Percentiles rank a stretch among this genome's conserved stretches.
Evolutionary conservation across 1,140 invertebrate genomes (phyloP).

Genomic region (Drosophila guanche): DNA sequence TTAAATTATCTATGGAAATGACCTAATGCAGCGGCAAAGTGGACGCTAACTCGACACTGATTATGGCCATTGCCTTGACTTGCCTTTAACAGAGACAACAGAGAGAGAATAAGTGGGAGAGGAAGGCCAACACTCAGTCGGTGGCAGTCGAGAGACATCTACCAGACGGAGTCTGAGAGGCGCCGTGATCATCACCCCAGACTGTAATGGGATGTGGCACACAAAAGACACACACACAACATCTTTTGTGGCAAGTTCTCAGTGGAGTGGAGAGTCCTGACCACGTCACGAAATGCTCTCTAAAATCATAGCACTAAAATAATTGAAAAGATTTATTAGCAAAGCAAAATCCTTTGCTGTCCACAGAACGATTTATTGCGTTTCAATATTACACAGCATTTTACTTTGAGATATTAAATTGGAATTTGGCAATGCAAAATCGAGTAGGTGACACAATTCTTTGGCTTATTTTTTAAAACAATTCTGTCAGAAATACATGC

Average conservation of each 20-base stretch:
- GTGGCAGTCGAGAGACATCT: slow-evolving; percentile 9
- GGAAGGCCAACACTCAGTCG: too few species aligned
- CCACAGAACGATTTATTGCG: too few species aligned
- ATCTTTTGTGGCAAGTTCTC: slow-evolving; percentile 17
- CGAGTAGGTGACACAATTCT: too few species aligned
- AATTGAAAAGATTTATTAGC: background rate
- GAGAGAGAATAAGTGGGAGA: background rate
- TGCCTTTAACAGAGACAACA: slow-evolving; percentile 25
- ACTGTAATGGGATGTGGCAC: slow-evolving; percentile 25
- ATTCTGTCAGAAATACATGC: too few species aligned
- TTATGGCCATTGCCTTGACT: slow-evolving; percentile 16
- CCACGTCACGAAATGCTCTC: slow-evolving; percentile 15
- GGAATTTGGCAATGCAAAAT: too few species aligned
- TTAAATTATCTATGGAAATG: slow-evolving; percentile 51
- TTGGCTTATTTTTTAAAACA: too few species aligned
- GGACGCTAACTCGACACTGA: slow-evolving; percentile 50
- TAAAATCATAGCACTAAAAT: slow-evolving; percentile 12
- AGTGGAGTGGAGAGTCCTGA: too few species aligned
- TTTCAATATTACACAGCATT: too few species aligned
- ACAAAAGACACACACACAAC: slow-evolving; percentile 21
- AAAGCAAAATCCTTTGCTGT: too few species aligned
- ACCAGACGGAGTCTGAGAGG: slow-evolving; percentile 29
- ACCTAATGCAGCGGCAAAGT: slow-evolving; percentile 33
- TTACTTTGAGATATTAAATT: too few species aligned
- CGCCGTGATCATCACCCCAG: slow-evolving; percentile 9